A percentile compares a stretch with the other conserved stretches of the same genome.
These are phyloP conservation scores for Tenthredo amoena DNA, from an alignment of 2,888 invertebrate species.

Conservation along the genomic window DNA sequence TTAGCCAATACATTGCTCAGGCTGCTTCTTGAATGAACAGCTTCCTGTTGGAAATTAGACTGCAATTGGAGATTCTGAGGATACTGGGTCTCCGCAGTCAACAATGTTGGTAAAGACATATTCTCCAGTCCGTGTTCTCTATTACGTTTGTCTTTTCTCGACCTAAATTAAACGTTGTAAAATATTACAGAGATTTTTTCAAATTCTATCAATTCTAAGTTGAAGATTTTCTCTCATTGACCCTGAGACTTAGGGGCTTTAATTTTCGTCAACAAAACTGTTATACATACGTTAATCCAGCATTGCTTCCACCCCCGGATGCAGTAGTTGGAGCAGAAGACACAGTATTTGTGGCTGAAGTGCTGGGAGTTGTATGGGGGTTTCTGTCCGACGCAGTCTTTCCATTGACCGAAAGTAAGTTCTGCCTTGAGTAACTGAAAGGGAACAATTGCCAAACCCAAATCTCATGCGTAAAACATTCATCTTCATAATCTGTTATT, in stretches of 20 bases:
- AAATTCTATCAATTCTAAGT: neutral
- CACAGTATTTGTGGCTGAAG: conserved; percentile 62
- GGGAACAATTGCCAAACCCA: conserved; percentile 60
- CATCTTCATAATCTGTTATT: conserved; percentile 36
- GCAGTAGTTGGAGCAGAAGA: conserved; percentile 31
- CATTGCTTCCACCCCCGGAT: conserved; percentile 35
- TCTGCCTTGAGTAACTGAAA: conserved; percentile 93
- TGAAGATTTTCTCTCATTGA: neutral
- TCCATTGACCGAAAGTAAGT: conserved; percentile 87
- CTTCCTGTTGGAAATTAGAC: conserved; percentile 67
- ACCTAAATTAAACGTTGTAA: conserved; percentile 13
- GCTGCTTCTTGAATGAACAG: conserved; percentile 63
- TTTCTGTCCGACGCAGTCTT: conserved; percentile 80
- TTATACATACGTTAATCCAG: conserved; percentile 29
- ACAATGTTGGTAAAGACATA: conserved; percentile 64
- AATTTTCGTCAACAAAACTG: neutral
- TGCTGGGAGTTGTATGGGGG: conserved; percentile 56
- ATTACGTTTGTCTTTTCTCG: conserved; percentile 72
- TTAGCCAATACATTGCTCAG: conserved; percentile 68
- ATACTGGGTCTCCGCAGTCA: conserved; percentile 69
- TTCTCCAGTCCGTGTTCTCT: conserved; percentile 70
- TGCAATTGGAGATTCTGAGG: conserved; percentile 70
- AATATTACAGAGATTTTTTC: neutral
- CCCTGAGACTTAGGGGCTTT: neutral
- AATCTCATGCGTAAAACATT: conserved; percentile 50